Evolutionary conservation across 2,888 invertebrate species (phyloP), one percentile per base, ranked within the genome.

Genomic region (Caenorhabditis japonica): DNA sequence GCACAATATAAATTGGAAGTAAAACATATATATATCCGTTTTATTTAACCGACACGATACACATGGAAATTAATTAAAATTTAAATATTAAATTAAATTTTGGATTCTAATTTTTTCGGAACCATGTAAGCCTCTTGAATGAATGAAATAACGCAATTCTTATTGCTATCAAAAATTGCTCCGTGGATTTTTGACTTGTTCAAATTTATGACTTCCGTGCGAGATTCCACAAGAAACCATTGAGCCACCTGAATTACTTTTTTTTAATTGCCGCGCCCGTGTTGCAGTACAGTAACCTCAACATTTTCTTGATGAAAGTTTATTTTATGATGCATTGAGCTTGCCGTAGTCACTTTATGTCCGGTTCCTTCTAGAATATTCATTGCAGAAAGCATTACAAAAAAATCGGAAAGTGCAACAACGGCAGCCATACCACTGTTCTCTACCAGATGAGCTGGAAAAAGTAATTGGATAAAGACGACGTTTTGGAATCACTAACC

Each of bases 101-200:
- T n/a, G 19, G 23, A 5, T 1, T 59, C 17, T 19, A 27, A 5
- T 30, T 49, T 34, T n/a, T 23, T n/a, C 2, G 66, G 58, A 5
- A 74, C 68, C n/a, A 59, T 49, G 27, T 69, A 75, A 5, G 59
- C 62, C 38, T 75, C 69, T 34, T 69, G 75, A 38, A 70, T 70
- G 13, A 60, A 70, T 3, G 75, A 70, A 13, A 74, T 30, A 1
- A 74, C 38, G 25, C 68, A 74, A 27, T 73, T 38, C 12, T 56
- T 43, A 33, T 55, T 66, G 34, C 73, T 73, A 15, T 73, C 73
- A 13, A 60, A 73, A 5, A 73, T 46, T 4, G 21, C 39, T 4
- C 73, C 73, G 10, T 68, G 61, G 10, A 73, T 73, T 46, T 73
- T 73, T 1, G 73, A 55, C 38, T 73, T 73, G 56, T 73, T 73